Percentiles rank a stretch among this genome's conserved stretches.
Conservation (phyloP, 2,888 invertebrate species). For the Microplitis manilae region DNA sequence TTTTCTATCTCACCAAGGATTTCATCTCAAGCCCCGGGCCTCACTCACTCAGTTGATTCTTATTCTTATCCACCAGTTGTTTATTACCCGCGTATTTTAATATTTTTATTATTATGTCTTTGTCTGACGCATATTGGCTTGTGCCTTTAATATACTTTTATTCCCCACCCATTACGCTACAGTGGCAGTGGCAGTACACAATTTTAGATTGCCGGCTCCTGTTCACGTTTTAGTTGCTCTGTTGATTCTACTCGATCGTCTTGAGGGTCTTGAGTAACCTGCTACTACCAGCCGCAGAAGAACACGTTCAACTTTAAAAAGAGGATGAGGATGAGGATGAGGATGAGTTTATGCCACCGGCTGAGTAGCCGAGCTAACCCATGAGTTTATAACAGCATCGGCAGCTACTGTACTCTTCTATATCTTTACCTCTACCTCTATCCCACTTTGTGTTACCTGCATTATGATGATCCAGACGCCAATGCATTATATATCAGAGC, state of each 20-base stretch:
- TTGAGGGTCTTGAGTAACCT: too few species aligned
- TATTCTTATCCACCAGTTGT: neutral
- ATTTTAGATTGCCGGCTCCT: neutral
- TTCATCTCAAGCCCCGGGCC: neutral
- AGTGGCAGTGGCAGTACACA: neutral
- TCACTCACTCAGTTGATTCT: too few species aligned
- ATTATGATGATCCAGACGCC: neutral
- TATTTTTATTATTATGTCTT: neutral
- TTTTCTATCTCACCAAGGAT: neutral
- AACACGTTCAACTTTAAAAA: slow-evolving; percentile 29
- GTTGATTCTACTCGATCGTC: too few species aligned
- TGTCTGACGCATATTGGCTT: neutral
- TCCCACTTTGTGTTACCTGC: neutral
- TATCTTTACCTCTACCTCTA: neutral
- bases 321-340: slow-evolving; percentile 44
- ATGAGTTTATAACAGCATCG: too few species aligned
- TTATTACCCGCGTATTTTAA: neutral
- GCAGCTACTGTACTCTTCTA: neutral
- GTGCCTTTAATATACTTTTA: neutral
- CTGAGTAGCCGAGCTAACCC: slow-evolving; percentile 40
- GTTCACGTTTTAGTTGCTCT: neutral
- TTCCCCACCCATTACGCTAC: neutral
- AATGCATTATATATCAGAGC: slow-evolving; percentile 25
- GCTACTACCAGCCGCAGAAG: neutral
- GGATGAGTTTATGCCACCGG: slow-evolving; percentile 41